Evolutionary conservation across 64 coral and sea anemone species (phyloP).

Genomic region (Porites australiensis): DNA sequence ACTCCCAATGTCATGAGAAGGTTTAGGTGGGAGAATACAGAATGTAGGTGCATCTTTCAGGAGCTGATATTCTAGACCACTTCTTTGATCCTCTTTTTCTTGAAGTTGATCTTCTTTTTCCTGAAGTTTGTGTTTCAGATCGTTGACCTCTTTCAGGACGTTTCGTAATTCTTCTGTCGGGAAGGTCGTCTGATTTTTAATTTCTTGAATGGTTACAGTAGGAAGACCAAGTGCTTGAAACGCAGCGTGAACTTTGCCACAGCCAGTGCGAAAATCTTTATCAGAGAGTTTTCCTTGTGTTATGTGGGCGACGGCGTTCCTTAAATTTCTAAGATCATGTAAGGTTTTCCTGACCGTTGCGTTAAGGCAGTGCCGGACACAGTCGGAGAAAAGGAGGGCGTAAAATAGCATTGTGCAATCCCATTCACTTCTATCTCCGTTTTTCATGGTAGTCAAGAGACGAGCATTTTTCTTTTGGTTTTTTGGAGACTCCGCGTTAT

Average conservation of each 20-base stretch:
- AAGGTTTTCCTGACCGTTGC: not conserved
- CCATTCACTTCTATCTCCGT: conserved; percentile 13
- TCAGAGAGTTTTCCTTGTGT: conserved; percentile 13
- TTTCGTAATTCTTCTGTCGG: not conserved
- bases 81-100: not conserved
- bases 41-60: not conserved
- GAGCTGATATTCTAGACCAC: not conserved
- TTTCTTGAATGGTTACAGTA: not conserved
- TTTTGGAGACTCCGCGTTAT: not conserved
- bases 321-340: conserved; percentile 37
- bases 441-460: conserved; percentile 26
- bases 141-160: not conserved
- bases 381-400: conserved; percentile 37
- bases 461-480: no score
- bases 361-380: not conserved
- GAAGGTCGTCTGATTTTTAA: not conserved
- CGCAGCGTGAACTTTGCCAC: not conserved
- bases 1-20: no score
- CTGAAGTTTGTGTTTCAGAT: not conserved
- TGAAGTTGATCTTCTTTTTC: not conserved
- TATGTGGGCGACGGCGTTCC: conserved; percentile 18
- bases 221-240: conserved; percentile 8
- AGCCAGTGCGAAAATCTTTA: not conserved
- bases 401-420: no score
- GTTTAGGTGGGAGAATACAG: not conserved